Base-by-base conservation (phyloP, 2,888 invertebrate species). In the Dasypogon diadema region DNA sequence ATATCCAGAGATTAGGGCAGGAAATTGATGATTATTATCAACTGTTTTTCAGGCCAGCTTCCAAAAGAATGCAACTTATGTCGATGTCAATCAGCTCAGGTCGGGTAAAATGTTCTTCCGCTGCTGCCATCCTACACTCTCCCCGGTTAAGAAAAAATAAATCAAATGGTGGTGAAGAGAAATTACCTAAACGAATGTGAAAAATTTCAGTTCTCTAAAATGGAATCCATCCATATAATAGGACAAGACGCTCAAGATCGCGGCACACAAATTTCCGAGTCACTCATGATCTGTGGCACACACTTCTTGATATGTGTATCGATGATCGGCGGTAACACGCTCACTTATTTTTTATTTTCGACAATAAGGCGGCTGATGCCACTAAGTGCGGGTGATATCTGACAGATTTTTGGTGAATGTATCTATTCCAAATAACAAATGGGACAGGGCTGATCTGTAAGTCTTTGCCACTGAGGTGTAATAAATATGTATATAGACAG, bases 21-120 rank as follows among this genome's bases (percentile, higher is more conserved):
- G 70, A 70, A 70, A 54, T 54, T 70, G 54, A 54, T 70, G 70
- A 70, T 70, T 70, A 70, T 70, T 54, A 54, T 70, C 54, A 54
- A 54, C 70, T 34, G 70, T 30, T 70, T 34, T 70, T 54, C 70
- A 54, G 54, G 18, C 30, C 70, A 16, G 16, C 12, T 34, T 18
- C 51, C 54, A 46, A 34, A 30, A 34, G 70, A 70, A 70, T 70
- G 54, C 54, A 34, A 30, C 70, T 70, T 70, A 34, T 70, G 70
- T 70, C 70, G 70, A 70, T 70, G 70, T 70, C 70, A 70, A 70
- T 70, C 70, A 70, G 70, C 30, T 16, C 18, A 8, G 21, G 8
- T 54, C n/a, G 34, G 18, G 70, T 30, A 24, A 54, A 54, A 54
- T 34, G 51, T 34, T 54, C 34, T 70, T 54, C 70, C 70, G 70